These are phyloP conservation scores for Anser brachyrhynchus DNA, from an alignment of 2,113 vertebrate genomes.

Conservation along the genomic window DNA sequence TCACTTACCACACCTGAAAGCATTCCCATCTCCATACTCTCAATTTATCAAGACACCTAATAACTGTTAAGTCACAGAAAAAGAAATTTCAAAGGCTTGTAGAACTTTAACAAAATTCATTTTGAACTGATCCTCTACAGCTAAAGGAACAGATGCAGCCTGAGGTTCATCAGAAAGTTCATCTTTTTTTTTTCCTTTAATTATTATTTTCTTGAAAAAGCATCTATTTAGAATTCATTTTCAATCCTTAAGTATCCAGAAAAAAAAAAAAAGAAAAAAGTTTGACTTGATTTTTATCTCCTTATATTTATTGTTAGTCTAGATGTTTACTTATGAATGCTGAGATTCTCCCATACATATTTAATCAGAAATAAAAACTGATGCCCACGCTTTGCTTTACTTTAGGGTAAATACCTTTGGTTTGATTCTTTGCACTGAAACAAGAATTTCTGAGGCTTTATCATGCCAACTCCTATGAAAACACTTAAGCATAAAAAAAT, in stretches of 20 bases:
- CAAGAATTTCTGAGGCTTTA: neutral
- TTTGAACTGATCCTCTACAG: neutral
- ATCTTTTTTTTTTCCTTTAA: neutral
- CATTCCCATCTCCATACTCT: neutral
- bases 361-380: neutral
- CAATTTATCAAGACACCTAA: neutral
- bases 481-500: neutral
- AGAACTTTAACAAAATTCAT: neutral
- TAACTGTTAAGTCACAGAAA: neutral
- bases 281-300: neutral
- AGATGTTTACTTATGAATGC: neutral
- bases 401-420: neutral
- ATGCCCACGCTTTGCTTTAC: neutral
- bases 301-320: neutral
- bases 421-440: neutral
- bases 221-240: neutral
- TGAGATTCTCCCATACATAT: neutral
- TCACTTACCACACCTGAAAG: neutral
- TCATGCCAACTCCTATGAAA: neutral
- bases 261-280: neutral
- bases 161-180: neutral
- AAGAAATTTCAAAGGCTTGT: neutral
- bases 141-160: neutral
- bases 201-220: neutral
- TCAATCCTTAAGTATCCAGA: neutral